These are phyloP conservation scores for Heterotilapia buettikoferi DNA, from an alignment of 2,113 vertebrate genomes.

Conservation along the genomic window DNA sequence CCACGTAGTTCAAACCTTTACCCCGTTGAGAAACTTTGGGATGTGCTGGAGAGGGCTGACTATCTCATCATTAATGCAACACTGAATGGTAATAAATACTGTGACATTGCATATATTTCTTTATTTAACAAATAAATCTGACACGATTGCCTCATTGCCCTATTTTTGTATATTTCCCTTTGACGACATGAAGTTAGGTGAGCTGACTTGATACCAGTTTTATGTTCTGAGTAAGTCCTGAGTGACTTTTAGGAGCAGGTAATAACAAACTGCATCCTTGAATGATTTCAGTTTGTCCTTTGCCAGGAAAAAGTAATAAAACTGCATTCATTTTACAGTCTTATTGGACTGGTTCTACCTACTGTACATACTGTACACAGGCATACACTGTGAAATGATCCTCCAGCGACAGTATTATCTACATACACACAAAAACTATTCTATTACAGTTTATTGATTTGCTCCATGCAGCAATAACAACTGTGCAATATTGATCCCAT, in stretches of 20 bases:
- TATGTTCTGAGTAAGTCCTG: not conserved
- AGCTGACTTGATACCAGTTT: not conserved
- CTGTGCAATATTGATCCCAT: slow-evolving; percentile 31
- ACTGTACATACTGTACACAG: not conserved
- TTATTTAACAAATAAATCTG: not conserved
- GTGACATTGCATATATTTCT: not conserved
- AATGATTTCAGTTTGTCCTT: not conserved
- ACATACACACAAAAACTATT: slow-evolving; percentile 38
- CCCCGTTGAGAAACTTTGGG: not conserved
- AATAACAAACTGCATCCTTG: not conserved
- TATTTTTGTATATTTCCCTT: not conserved
- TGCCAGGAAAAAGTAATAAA: not conserved
- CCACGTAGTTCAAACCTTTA: not conserved
- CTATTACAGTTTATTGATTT: slow-evolving; percentile 56
- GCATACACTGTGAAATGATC: not conserved
- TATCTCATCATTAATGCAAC: fast-evolving
- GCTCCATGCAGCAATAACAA: slow-evolving; percentile 39
- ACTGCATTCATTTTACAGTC: not conserved
- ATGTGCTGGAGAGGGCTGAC: not conserved
- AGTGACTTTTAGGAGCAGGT: not conserved
- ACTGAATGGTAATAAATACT: not conserved
- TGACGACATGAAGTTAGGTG: fast-evolving
- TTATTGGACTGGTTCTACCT: not conserved
- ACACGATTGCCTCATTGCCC: not conserved
- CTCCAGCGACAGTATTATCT: not conserved